These are phyloP conservation scores for Cataglyphis altisquamis DNA, from an alignment of 2,888 invertebrate genomes.

Conservation along the genomic window DNA sequence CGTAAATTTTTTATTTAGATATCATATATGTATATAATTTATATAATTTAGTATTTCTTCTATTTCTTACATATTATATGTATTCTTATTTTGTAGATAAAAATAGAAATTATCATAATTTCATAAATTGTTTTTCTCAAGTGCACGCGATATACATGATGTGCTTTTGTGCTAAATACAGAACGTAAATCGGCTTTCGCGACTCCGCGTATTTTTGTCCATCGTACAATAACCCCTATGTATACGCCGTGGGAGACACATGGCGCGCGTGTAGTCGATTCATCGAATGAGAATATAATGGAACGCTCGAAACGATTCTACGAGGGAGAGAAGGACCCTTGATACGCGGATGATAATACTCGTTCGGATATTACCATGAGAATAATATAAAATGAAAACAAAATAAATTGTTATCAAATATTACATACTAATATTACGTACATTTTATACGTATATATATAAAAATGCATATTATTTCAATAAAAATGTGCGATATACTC, in stretches of 20 bases:
- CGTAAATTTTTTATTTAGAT: background rate
- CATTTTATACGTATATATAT: background rate
- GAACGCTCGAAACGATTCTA: slow-evolving; percentile 26
- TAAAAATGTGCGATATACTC: background rate
- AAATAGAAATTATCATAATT: background rate
- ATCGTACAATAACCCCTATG: slow-evolving; percentile 66
- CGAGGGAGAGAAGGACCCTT: slow-evolving; percentile 21
- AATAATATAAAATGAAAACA: background rate
- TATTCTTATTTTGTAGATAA: background rate
- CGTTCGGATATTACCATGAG: slow-evolving; percentile 6
- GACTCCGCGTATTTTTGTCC: slow-evolving; percentile 69
- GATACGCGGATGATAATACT: slow-evolving; percentile 6
- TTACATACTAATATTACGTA: slow-evolving; percentile 8
- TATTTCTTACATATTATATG: background rate
- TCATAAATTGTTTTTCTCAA: background rate
- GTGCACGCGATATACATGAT: slow-evolving; percentile 28
- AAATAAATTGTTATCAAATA: slow-evolving; percentile 33
- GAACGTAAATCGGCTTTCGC: slow-evolving; percentile 67
- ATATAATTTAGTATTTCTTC: background rate
- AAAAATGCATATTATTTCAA: slow-evolving; percentile 9
- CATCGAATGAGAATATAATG: slow-evolving; percentile 61
- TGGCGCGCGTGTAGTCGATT: slow-evolving; percentile 40
- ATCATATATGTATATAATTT: no score
- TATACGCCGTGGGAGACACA: slow-evolving; percentile 51
- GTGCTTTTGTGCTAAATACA: slow-evolving; percentile 66